A percentile compares a stretch with the other conserved stretches of the same genome.
phyloP scores from a whole-genome alignment of 2,888 invertebrate species.

The Imbricaverruca yamaguchii region DNA sequence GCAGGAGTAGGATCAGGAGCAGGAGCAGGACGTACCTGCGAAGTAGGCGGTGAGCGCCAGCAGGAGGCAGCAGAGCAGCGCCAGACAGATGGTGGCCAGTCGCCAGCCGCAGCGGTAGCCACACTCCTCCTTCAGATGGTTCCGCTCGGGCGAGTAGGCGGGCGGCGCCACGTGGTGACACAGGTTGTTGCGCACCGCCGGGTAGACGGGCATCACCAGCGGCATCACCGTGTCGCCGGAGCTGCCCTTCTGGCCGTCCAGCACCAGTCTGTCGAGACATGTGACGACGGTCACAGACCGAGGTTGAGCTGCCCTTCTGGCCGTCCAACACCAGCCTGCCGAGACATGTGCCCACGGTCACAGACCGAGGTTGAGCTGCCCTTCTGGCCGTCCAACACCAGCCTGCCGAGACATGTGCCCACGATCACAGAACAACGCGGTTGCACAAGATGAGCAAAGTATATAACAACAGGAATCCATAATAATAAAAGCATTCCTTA shows the following conservation, averaged over 20 bases:
- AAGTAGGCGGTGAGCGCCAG: constrained; percentile 1
- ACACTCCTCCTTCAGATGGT: constrained; percentile 40
- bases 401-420: no score
- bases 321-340: no score
- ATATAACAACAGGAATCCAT: no score
- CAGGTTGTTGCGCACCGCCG: background rate
- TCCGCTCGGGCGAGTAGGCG: constrained; percentile 84
- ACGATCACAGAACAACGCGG: no score
- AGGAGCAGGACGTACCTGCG: background rate
- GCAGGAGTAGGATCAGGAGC: no score
- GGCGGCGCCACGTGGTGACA: constrained; percentile 49
- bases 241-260: constrained; percentile 7
- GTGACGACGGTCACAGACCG: no score
- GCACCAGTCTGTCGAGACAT: background rate
- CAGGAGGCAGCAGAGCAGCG: background rate
- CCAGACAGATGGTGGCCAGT: background rate
- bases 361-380: no score
- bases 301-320: no score
- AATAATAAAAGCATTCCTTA: no score
- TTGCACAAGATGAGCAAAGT: no score
- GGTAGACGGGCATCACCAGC: constrained; percentile 16
- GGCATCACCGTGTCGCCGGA: background rate
- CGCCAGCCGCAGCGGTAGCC: constrained; percentile 13
- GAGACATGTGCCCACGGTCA: no score
- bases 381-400: no score